phyloP scores from a whole-genome alignment of 1,140 invertebrate genomes.

The Saccostrea glomerata region DNA sequence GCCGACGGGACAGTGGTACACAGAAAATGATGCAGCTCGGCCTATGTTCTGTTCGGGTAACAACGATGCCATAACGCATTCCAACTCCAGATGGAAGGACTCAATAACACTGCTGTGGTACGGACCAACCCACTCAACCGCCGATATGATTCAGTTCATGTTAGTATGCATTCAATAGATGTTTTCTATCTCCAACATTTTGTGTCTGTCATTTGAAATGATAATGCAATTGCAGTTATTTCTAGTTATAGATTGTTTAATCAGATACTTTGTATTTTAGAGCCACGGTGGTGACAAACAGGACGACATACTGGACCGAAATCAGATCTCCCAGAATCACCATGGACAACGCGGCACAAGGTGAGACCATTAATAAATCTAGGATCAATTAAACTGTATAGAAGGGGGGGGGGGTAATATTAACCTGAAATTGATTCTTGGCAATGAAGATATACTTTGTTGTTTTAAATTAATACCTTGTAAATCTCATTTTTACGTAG shows the following conservation, averaged over 20 bases:
- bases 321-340: slow-evolving; percentile 42
- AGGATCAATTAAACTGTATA: too few species aligned
- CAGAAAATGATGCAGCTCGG: slow-evolving; percentile 44
- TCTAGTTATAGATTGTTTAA: too few species aligned
- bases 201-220: too few species aligned
- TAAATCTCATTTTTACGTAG: too few species aligned
- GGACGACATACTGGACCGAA: slow-evolving; percentile 51
- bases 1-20: slow-evolving; percentile 52
- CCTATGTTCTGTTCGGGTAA: slow-evolving; percentile 47
- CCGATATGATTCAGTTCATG: slow-evolving; percentile 55
- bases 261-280: background rate
- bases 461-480: too few species aligned
- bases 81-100: slow-evolving; percentile 52
- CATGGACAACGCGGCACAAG: slow-evolving; percentile 9
- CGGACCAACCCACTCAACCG: slow-evolving; percentile 43
- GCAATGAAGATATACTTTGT: too few species aligned
- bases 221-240: too few species aligned
- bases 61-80: slow-evolving; percentile 53
- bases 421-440: too few species aligned
- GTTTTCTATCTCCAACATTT: background rate
- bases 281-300: slow-evolving; percentile 56
- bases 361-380: background rate
- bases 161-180: slow-evolving; percentile 27
- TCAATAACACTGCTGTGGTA: slow-evolving; percentile 53
- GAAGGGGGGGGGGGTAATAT: too few species aligned